Evolutionary conservation across 1,140 invertebrate species (phyloP).

Genomic region (Drosophila bocqueti): DNA sequence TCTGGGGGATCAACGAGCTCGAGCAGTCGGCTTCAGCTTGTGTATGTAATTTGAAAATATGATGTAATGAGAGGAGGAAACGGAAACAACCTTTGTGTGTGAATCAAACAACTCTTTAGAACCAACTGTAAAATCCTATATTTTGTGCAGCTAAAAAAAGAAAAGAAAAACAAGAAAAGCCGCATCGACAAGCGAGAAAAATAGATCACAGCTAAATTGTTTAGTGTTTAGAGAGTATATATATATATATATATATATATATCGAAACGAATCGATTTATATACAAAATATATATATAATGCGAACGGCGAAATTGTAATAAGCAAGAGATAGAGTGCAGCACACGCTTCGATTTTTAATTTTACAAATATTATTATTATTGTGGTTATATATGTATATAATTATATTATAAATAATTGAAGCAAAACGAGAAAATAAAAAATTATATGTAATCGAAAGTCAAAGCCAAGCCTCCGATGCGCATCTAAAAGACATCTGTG

Average conservation of each 20-base stretch:
- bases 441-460: constrained; percentile 84
- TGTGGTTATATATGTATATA: constrained; percentile 85
- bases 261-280: constrained; percentile 59
- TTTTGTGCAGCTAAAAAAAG: constrained; percentile 67
- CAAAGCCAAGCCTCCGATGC: constrained; percentile 25
- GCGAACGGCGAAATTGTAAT: constrained; percentile 72
- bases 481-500: constrained; percentile 75
- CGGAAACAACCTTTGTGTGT: constrained; percentile 11
- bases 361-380: constrained; percentile 83
- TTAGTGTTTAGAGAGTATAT: constrained; percentile 75
- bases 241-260: constrained; percentile 37
- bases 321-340: constrained; percentile 79
- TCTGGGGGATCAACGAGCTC: constrained; percentile 22
- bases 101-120: constrained; percentile 51
- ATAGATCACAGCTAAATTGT: constrained; percentile 68
- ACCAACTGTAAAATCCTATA: constrained; percentile 73
- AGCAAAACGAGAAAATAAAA: constrained; percentile 80
- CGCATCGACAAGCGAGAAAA: constrained; percentile 43
- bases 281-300: constrained; percentile 66
- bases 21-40: background rate
- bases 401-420: constrained; percentile 85
- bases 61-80: background rate
- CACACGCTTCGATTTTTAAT: constrained; percentile 84
- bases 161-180: constrained; percentile 24
- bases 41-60: too few relatives aligned